Conservation (phyloP, 2,888 invertebrate species). For the Andrena marginata region DNA sequence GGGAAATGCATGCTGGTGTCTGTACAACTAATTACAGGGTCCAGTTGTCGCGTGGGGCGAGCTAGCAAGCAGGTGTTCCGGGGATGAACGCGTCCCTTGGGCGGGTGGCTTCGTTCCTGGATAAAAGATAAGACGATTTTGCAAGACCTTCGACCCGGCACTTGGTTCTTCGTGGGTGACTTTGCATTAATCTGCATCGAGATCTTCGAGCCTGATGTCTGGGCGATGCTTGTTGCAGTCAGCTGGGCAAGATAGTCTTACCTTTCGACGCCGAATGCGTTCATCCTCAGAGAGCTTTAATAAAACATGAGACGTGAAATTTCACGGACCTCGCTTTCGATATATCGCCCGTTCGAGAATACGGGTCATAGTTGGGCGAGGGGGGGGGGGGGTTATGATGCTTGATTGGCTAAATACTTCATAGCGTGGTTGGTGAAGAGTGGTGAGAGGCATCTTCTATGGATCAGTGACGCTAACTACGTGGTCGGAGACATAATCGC, state of each 20-base stretch:
- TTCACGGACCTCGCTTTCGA: constrained; percentile 17
- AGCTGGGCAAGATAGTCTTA: constrained; percentile 8
- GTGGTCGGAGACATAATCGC: constrained; percentile 45
- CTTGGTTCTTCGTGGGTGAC: too few relatives aligned
- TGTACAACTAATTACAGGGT: constrained; percentile 22
- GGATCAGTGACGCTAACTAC: constrained; percentile 65
- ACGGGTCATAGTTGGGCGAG: constrained; percentile 50
- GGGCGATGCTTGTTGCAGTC: background rate
- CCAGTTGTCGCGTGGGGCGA: background rate
- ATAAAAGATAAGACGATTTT: constrained; percentile 5
- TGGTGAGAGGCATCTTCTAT: constrained; percentile 62
- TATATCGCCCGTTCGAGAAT: constrained; percentile 45
- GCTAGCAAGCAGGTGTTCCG: background rate
- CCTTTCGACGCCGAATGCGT: constrained; percentile 4
- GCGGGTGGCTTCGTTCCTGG: background rate
- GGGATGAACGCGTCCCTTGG: background rate
- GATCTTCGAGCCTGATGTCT: too few relatives aligned
- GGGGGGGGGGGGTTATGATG: constrained; percentile 45
- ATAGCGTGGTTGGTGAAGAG: constrained; percentile 49
- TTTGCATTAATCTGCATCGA: too few relatives aligned
- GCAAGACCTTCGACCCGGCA: too few relatives aligned
- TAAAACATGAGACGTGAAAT: constrained; percentile 20
- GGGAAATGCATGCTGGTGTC: background rate
- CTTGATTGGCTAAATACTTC: constrained; percentile 43
- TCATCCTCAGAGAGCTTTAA: constrained; percentile 11